Conservation (phyloP, 2,797 vertebrate species). For the Chelidonichthys spinosus region DNA sequence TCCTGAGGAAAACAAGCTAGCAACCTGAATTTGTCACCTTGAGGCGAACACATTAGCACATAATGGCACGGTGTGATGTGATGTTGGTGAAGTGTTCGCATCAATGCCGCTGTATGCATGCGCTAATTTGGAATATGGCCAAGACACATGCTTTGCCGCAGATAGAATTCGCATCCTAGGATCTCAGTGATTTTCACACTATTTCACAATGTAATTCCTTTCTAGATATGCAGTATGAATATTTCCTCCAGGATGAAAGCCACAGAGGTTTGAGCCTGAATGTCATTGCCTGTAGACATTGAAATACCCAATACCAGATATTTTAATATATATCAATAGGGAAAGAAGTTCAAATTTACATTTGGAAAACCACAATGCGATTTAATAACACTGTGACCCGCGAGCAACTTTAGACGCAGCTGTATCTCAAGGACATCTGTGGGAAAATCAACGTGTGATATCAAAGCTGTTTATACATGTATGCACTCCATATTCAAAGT, state of each 20-base stretch:
- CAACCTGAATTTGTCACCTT: constrained; percentile 33
- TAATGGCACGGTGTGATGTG: constrained; percentile 16
- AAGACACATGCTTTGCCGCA: constrained; percentile 17
- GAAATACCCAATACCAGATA: background rate
- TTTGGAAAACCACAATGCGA: constrained; percentile 59
- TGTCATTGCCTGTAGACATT: constrained; percentile 23
- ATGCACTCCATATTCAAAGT: constrained; percentile 50
- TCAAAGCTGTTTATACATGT: constrained; percentile 56
- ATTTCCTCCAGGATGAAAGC: constrained; percentile 40
- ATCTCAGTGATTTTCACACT: constrained; percentile 17
- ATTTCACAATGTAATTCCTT: background rate
- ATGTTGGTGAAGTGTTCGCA: constrained; percentile 10
- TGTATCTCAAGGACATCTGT: constrained; percentile 64
- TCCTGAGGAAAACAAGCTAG: constrained; percentile 23
- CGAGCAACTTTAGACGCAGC: constrained; percentile 39
- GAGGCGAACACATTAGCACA: constrained; percentile 34
- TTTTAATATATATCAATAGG: background rate
- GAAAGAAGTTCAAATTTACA: constrained; percentile 47
- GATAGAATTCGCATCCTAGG: background rate
- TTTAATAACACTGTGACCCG: constrained; percentile 60
- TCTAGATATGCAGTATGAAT: background rate
- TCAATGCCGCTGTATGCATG: constrained; percentile 28
- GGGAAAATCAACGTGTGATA: constrained; percentile 19
- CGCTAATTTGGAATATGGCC: constrained; percentile 21
- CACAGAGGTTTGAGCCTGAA: constrained; percentile 11